Evolutionary conservation across 2,888 invertebrate species (phyloP).

Genomic region (Lochmaea crataegi): DNA sequence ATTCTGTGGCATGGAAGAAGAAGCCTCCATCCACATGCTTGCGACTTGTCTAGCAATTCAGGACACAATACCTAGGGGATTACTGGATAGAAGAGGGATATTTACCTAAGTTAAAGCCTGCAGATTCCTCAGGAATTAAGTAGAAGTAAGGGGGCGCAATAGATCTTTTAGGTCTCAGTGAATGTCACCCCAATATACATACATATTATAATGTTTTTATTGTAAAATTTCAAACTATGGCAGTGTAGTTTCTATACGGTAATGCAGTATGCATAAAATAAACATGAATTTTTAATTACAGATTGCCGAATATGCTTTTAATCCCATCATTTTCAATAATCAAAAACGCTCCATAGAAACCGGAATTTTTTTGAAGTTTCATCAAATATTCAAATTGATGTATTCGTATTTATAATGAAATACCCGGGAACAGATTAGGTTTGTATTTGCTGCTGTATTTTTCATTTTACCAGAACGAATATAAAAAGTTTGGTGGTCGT

Average conservation of each 20-base stretch:
- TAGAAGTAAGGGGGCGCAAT: too few relatives aligned
- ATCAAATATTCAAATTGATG: conserved; percentile 41
- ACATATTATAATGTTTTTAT: too few relatives aligned
- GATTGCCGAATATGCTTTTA: conserved; percentile 33
- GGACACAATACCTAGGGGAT: too few relatives aligned
- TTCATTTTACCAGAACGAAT: conserved; percentile 16
- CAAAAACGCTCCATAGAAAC: conserved; percentile 26
- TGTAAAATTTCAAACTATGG: too few relatives aligned
- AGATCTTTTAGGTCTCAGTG: too few relatives aligned
- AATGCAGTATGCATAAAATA: conserved; percentile 22
- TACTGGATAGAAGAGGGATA: too few relatives aligned
- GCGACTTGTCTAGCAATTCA: too few relatives aligned
- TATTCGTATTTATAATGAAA: conserved; percentile 39
- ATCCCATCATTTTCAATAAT: conserved; percentile 39
- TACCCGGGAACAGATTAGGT: conserved; percentile 39
- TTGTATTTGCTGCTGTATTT: conserved; percentile 37
- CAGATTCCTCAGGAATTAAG: too few relatives aligned
- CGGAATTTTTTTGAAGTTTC: conserved; percentile 36
- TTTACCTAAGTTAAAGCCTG: too few relatives aligned
- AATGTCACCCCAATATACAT: too few relatives aligned
- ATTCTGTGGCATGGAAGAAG: too few relatives aligned
- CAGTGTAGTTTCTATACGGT: neutral
- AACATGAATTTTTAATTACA: conserved; percentile 32
- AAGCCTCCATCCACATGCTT: too few relatives aligned
- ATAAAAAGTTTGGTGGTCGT: neutral